Conservation (phyloP, 2,797 vertebrate species). For the Percopsis omiscomaycus region DNA sequence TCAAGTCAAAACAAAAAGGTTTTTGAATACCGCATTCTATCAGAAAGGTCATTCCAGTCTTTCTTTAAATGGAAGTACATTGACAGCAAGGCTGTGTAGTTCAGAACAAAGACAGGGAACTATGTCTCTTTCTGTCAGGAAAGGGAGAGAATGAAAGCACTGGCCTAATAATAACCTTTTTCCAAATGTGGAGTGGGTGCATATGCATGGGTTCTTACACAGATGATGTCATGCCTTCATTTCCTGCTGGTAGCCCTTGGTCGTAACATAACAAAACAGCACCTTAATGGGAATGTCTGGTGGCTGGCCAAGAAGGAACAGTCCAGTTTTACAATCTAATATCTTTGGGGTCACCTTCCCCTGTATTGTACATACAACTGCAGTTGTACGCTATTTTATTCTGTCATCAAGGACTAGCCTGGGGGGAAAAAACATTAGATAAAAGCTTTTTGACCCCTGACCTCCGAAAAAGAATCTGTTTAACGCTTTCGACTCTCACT, state of each 20-base stretch:
- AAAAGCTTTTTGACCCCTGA: too few species aligned
- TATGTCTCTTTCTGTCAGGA: constrained; percentile 11
- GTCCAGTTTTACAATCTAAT: constrained; percentile 34
- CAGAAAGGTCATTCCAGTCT: too few species aligned
- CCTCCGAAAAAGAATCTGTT: too few species aligned
- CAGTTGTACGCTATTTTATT: constrained; percentile 8
- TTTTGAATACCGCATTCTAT: too few species aligned
- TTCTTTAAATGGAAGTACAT: too few species aligned
- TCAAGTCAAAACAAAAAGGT: too few species aligned
- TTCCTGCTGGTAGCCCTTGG: constrained; percentile 50
- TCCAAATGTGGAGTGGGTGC: constrained; percentile 61
- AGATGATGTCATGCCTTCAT: constrained; percentile 70
- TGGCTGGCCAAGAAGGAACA: constrained; percentile 29
- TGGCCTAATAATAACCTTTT: constrained; percentile 45
- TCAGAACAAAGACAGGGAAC: neutral
- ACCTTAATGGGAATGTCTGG: constrained; percentile 48
- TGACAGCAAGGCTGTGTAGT: too few species aligned
- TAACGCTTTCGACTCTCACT: too few species aligned
- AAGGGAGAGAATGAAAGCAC: constrained; percentile 27
- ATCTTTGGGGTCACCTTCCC: neutral
- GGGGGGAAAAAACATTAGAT: neutral
- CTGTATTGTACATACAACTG: constrained; percentile 5
- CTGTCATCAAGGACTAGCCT: constrained; percentile 49
- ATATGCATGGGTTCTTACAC: constrained; percentile 53
- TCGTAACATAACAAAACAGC: constrained; percentile 40